Evolutionary conservation across 2,113 vertebrate genomes (phyloP).

Genomic region (Camelus bactrianus): DNA sequence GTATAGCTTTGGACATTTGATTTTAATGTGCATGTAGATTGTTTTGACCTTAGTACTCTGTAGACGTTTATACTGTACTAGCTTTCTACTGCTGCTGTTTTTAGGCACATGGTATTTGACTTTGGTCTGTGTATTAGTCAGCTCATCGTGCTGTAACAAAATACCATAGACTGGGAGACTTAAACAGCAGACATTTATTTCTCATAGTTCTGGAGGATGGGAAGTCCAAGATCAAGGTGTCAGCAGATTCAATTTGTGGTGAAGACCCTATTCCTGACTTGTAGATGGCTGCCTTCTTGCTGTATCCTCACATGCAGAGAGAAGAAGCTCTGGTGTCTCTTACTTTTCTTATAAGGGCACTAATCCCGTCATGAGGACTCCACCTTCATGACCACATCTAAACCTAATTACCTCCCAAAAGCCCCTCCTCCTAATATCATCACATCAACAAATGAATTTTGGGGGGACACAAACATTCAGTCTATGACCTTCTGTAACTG

Average conservation of each 20-base stretch:
- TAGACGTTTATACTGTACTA: background rate
- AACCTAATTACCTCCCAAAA: background rate
- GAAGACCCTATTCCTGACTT: background rate
- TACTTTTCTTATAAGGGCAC: background rate
- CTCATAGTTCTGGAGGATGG: background rate
- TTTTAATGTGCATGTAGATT: background rate
- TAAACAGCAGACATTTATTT: background rate
- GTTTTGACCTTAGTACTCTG: background rate
- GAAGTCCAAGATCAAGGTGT: background rate
- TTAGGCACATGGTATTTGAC: background rate
- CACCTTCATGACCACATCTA: background rate
- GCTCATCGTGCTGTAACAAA: background rate
- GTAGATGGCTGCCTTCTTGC: background rate
- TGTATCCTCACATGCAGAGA: background rate
- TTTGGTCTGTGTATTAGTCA: constrained; percentile 15
- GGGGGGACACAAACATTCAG: background rate
- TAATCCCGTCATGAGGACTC: background rate
- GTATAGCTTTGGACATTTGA: background rate
- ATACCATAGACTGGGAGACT: background rate
- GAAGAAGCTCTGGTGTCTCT: background rate
- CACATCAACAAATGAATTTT: background rate
- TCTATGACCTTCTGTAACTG: background rate
- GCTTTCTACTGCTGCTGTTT: background rate
- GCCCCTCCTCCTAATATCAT: background rate
- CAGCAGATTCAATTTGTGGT: background rate